These are phyloP conservation scores for Mustelus asterias DNA, from an alignment of 2,113 vertebrate genomes.

Conservation along the genomic window DNA sequence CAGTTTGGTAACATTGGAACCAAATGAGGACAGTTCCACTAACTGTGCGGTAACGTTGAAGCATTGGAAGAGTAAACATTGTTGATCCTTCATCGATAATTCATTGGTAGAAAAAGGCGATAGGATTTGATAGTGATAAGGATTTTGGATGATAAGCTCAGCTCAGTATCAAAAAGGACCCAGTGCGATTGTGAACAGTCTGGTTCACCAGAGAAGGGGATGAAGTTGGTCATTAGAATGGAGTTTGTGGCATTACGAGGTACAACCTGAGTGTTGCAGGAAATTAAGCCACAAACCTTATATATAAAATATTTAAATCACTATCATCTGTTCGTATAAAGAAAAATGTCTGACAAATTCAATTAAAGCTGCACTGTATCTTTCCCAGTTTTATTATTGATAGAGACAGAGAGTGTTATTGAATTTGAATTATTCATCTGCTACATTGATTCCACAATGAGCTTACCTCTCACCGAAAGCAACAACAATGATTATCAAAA, in stretches of 20 bases:
- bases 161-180: background rate
- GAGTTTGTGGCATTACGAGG: background rate
- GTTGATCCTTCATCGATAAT: background rate
- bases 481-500: slow-evolving; percentile 31
- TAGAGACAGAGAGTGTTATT: slow-evolving; percentile 29
- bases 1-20: background rate
- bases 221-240: background rate
- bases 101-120: background rate
- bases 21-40: background rate
- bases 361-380: background rate
- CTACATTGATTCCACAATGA: slow-evolving; percentile 6
- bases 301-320: slow-evolving; percentile 4
- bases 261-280: background rate
- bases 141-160: background rate
- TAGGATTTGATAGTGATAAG: background rate
- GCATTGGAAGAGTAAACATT: background rate
- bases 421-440: slow-evolving; percentile 34
- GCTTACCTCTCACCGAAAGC: background rate
- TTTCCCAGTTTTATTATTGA: slow-evolving; percentile 11
- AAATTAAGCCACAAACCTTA: background rate
- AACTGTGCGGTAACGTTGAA: background rate
- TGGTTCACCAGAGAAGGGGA: background rate
- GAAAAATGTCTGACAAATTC: slow-evolving; percentile 27
- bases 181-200: too few relatives aligned
- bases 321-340: background rate